Evolutionary conservation across 2,797 vertebrate genomes (phyloP).

Genomic region (Novumbra hubbsi): DNA sequence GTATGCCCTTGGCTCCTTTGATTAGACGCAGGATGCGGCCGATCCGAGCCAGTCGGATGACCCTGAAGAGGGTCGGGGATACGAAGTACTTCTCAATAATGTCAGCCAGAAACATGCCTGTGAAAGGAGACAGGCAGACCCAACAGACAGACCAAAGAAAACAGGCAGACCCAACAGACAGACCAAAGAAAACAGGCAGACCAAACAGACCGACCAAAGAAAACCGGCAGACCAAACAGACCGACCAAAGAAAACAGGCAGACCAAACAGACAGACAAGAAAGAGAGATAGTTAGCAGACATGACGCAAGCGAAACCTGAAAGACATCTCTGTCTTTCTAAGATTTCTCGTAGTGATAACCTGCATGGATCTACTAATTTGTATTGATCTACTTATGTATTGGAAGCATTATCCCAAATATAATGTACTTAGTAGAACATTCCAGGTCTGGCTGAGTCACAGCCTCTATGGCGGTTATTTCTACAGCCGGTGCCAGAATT

Average conservation of each 20-base stretch:
- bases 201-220: too few species aligned
- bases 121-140: slow-evolving; percentile 8
- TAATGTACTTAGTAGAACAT: too few species aligned
- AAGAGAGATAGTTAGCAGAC: slow-evolving; percentile 1
- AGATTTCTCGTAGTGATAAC: not conserved
- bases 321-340: not conserved
- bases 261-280: too few species aligned
- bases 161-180: too few species aligned
- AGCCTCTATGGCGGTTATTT: too few species aligned
- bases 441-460: too few species aligned
- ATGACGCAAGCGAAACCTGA: not conserved
- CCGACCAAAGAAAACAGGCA: not conserved
- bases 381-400: too few species aligned
- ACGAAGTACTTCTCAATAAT: slow-evolving; percentile 99
- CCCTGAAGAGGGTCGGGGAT: slow-evolving; percentile 96
- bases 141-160: too few species aligned
- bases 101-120: slow-evolving; percentile 99
- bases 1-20: slow-evolving; percentile 97
- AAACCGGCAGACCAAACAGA: not conserved
- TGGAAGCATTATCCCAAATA: too few species aligned
- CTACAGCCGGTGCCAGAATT: too few species aligned
- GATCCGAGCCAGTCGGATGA: slow-evolving; percentile 97
- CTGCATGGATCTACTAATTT: too few species aligned
- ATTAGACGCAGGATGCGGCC: slow-evolving; percentile 97
- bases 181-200: too few species aligned